phyloP scores from a whole-genome alignment of 2,888 invertebrate species.

The Lochmaea crataegi region DNA sequence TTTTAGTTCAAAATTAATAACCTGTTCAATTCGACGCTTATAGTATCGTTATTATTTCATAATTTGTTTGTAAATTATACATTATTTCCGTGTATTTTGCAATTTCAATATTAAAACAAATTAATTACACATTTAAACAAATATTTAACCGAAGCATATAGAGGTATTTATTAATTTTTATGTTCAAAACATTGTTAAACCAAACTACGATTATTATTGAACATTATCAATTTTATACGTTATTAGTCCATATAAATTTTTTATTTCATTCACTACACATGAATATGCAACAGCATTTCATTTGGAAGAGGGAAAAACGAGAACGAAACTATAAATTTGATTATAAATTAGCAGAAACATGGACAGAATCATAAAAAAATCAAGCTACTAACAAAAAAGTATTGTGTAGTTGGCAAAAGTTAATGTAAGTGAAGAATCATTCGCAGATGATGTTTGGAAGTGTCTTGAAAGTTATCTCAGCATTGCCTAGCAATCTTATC shows the following conservation, averaged over 20 bases:
- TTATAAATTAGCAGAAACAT: too few relatives aligned
- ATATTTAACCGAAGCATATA: not conserved
- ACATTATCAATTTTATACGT: not conserved
- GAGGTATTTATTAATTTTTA: not conserved
- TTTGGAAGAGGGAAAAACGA: not conserved
- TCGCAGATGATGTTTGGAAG: too few relatives aligned
- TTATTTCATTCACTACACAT: not conserved
- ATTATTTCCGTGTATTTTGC: not conserved
- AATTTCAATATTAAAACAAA: conserved; percentile 2
- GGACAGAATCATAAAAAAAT: too few relatives aligned
- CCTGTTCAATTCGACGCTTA: not conserved
- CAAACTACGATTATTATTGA: not conserved
- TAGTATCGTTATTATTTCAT: not conserved
- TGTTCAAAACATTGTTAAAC: not conserved
- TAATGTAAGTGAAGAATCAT: too few relatives aligned
- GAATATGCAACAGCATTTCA: not conserved
- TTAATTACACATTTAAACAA: conserved; percentile 6
- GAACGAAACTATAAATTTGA: too few relatives aligned
- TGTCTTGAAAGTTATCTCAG: too few relatives aligned
- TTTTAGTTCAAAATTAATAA: not conserved
- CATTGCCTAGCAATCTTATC: too few relatives aligned
- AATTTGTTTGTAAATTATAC: not conserved
- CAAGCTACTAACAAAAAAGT: too few relatives aligned
- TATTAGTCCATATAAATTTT: not conserved
- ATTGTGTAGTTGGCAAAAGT: too few relatives aligned